Evolutionary conservation across 2,888 invertebrate species (phyloP).

Genomic region (Rhaphigaster nebulosa): DNA sequence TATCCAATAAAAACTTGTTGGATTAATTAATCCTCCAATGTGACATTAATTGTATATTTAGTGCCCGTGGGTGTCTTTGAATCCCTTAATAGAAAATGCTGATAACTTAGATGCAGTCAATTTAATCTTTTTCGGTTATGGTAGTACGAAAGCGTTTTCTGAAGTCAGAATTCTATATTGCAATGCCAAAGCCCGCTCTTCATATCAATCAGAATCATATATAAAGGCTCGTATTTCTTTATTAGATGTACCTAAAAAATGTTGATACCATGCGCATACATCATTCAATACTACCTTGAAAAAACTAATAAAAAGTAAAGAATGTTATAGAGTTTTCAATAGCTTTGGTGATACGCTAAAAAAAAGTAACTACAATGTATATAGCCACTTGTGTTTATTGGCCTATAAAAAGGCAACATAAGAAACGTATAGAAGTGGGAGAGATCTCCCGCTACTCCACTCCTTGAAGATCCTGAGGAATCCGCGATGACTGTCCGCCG

Average conservation of each 20-base stretch:
- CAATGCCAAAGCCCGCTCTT: too few species aligned
- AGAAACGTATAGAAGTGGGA: background rate
- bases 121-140: too few species aligned
- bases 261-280: background rate
- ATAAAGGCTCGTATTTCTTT: too few species aligned
- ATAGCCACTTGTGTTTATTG: constrained; percentile 24
- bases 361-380: constrained; percentile 7
- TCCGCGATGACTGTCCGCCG: constrained; percentile 35
- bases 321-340: background rate
- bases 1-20: too few species aligned
- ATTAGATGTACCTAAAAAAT: background rate
- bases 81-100: too few species aligned
- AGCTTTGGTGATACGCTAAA: background rate
- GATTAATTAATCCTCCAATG: too few species aligned
- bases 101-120: too few species aligned
- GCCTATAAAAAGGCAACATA: constrained; percentile 1
- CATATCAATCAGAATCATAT: too few species aligned
- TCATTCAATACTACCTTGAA: background rate
- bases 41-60: too few species aligned
- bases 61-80: too few species aligned
- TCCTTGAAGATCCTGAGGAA: background rate
- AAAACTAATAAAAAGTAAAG: background rate
- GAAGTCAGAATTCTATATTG: too few species aligned
- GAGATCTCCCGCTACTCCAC: background rate
- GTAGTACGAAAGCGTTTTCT: too few species aligned